Percentiles rank a stretch among this genome's conserved stretches.
These are phyloP conservation scores for Zaprionus bogoriensis DNA, from an alignment of 2,888 invertebrate species.

Conservation along the genomic window DNA sequence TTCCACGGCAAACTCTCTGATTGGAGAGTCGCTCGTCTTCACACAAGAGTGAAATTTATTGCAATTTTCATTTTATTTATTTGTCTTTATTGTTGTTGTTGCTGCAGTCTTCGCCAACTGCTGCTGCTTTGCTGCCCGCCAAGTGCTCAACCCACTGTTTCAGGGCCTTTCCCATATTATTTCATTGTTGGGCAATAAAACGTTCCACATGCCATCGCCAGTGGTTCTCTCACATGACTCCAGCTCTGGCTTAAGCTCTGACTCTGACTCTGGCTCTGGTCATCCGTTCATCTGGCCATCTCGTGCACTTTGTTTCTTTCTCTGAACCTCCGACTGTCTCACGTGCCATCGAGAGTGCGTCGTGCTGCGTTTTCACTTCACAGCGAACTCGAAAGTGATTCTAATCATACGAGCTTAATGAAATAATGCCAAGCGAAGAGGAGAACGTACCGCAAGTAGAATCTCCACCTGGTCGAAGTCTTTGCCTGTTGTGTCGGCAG, in stretches of 20 bases:
- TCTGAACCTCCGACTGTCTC: conserved; percentile 32
- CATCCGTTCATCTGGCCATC: conserved; percentile 20
- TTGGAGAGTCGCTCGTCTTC: conserved; percentile 68
- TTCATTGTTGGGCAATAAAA: conserved; percentile 56
- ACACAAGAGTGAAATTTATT: conserved; percentile 75
- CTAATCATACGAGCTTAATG: conserved; percentile 66
- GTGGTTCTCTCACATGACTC: conserved; percentile 33
- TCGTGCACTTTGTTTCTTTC: conserved; percentile 42
- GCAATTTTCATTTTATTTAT: conserved; percentile 73
- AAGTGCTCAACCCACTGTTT: conserved; percentile 26
- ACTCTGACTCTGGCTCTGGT: too few species aligned
- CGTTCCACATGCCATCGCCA: conserved; percentile 41
- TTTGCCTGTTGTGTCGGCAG: conserved; percentile 9
- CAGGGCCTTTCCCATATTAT: conserved; percentile 56
- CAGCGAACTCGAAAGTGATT: conserved; percentile 67
- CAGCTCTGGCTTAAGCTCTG: too few species aligned
- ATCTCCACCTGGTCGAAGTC: conserved; percentile 19
- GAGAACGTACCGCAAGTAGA: conserved; percentile 53
- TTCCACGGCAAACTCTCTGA: conserved; percentile 58
- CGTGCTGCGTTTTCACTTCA: conserved; percentile 56
- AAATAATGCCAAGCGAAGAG: conserved; percentile 58
- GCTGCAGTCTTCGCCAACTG: conserved; percentile 7
- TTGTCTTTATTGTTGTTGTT: conserved; percentile 9
- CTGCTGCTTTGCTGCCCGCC: conserved; percentile 3
- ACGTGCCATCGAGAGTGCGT: conserved; percentile 71